phyloP scores from a whole-genome alignment of 1,140 invertebrate species.

The Rhagoletis zephyria region DNA sequence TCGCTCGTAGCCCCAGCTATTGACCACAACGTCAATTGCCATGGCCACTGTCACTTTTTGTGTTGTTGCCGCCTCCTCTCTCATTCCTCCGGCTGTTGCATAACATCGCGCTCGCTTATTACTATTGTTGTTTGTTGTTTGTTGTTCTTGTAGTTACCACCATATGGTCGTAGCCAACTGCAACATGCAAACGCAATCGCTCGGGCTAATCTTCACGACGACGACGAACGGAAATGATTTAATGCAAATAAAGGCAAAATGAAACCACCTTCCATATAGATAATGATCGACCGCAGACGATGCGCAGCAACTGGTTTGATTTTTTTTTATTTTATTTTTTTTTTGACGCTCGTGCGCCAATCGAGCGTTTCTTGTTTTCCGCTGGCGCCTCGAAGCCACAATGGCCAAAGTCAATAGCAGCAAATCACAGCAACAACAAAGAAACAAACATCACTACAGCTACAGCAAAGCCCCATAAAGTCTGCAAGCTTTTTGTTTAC shows the following conservation, averaged over 20 bases:
- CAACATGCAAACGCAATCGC: conserved; percentile 4
- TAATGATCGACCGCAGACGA: background rate
- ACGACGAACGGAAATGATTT: conserved; percentile 38
- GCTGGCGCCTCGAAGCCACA: background rate
- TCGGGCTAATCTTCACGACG: background rate
- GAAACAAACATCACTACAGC: background rate
- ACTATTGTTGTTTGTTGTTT: too few species aligned
- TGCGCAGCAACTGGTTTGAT: conserved; percentile 20
- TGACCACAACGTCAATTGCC: background rate
- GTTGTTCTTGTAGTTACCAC: background rate
- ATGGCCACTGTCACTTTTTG: conserved; percentile 14
- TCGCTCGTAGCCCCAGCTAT: background rate
- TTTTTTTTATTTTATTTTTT: background rate
- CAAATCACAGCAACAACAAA: background rate
- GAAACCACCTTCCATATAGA: background rate
- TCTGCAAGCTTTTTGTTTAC: conserved; percentile 46
- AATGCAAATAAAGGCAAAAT: background rate
- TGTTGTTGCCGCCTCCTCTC: background rate
- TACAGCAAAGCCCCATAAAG: background rate
- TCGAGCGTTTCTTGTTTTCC: background rate
- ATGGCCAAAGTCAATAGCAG: background rate
- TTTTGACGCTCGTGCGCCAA: background rate
- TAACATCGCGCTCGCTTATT: conserved; percentile 15
- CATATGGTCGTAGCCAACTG: background rate
- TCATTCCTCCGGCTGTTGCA: background rate